Evolutionary conservation across 2,888 invertebrate genomes (phyloP).

Genomic region (Agrilus cyanescens): DNA sequence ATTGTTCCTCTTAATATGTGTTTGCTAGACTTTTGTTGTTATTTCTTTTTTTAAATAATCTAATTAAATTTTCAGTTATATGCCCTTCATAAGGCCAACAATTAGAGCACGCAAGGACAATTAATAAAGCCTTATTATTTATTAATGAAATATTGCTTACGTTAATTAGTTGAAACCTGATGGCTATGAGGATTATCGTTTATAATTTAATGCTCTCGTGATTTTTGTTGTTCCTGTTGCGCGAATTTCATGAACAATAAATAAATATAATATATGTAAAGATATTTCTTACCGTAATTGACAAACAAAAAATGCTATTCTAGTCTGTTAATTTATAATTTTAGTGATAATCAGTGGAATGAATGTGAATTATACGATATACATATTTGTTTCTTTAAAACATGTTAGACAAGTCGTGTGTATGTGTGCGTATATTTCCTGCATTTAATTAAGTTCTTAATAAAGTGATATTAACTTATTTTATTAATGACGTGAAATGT

Average conservation of each 20-base stretch:
- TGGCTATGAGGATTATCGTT: no score
- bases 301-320: conserved; percentile 6
- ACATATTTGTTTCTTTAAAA: conserved; percentile 8
- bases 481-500: conserved; percentile 19
- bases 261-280: no score
- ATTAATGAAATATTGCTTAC: conserved; percentile 4
- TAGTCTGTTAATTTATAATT: conserved; percentile 12
- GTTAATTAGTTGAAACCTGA: conserved; percentile 7
- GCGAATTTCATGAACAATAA: no score
- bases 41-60: not conserved
- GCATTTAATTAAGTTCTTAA: conserved; percentile 11
- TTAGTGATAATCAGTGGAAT: conserved; percentile 7
- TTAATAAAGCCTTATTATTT: conserved; percentile 4
- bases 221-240: no score
- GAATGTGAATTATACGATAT: conserved; percentile 9
- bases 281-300: no score
- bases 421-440: conserved; percentile 8
- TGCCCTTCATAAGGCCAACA: conserved; percentile 56
- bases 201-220: no score
- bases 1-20: conserved; percentile 3
- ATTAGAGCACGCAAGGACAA: conserved; percentile 2
- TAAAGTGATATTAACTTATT: conserved; percentile 25
- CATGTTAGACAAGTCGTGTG: conserved; percentile 7
- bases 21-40: not conserved
- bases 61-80: conserved; percentile 43